A percentile compares a stretch with the other conserved stretches of the same genome.
phyloP scores from a whole-genome alignment of 2,797 vertebrate genomes.

The Sebastolobus alascanus region DNA sequence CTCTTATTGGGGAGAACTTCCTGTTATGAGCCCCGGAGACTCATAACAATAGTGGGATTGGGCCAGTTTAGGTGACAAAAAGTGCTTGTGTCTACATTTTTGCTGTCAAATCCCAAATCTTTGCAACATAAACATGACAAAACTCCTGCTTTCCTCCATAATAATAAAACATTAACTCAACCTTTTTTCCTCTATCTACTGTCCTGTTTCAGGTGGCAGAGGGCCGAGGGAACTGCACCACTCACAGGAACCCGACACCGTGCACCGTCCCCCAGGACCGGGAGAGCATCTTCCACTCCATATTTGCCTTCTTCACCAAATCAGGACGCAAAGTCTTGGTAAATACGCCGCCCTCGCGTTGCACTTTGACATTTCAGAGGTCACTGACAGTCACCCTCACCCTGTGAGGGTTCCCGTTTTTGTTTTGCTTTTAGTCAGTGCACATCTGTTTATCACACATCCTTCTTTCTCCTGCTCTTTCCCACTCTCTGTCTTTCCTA shows the following conservation, averaged over 20 bases:
- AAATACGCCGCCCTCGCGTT: constrained; percentile 67
- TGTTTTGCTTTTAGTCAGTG: constrained; percentile 18
- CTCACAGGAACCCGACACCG: constrained; percentile 90
- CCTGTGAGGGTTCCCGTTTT: constrained; percentile 33
- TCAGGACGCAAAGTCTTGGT: constrained; percentile 98
- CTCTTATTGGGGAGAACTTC: constrained; percentile 68
- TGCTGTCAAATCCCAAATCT: constrained; percentile 2
- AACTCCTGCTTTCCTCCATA: neutral
- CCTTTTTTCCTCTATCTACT: neutral
- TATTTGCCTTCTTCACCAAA: constrained; percentile 98
- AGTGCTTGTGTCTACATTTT: constrained; percentile 43
- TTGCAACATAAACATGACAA: constrained; percentile 4
- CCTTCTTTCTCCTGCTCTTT: constrained; percentile 12
- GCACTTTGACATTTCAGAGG: constrained; percentile 52
- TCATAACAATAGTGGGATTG: constrained; percentile 59
- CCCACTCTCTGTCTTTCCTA: neutral
- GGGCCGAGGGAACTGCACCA: constrained; percentile 92
- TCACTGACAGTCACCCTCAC: constrained; percentile 33
- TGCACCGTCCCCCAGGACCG: constrained; percentile 94
- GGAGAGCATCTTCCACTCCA: constrained; percentile 97
- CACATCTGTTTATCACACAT: constrained; percentile 61
- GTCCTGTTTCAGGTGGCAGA: constrained; percentile 88
- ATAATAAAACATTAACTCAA: too few species aligned
- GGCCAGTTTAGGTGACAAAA: constrained; percentile 53
- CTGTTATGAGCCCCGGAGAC: constrained; percentile 64